These are phyloP conservation scores for Melieria picta DNA, from an alignment of 2,888 invertebrate species.

Conservation along the genomic window DNA sequence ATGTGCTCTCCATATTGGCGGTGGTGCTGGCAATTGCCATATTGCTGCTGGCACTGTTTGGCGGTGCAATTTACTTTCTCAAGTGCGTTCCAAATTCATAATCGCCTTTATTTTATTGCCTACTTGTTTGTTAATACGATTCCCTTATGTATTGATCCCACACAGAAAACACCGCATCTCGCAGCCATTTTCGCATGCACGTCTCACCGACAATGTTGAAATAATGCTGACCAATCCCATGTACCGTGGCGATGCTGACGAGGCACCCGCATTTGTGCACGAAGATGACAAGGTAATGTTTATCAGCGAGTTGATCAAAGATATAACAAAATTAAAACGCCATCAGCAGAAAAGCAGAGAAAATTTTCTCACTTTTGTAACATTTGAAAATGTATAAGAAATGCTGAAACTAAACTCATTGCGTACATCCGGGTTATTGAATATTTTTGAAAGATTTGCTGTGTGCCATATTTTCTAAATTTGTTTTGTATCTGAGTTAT, in stretches of 20 bases:
- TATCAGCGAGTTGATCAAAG: too few relatives aligned
- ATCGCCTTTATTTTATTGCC: background rate
- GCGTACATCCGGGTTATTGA: too few relatives aligned
- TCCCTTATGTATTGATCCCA: conserved; percentile 8
- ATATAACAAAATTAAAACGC: too few relatives aligned
- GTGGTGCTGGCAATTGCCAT: conserved; percentile 56
- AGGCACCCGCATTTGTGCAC: conserved; percentile 69
- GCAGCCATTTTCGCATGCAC: conserved; percentile 79
- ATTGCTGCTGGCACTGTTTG: conserved; percentile 58
- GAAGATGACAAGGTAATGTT: conserved; percentile 71
- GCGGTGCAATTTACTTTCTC: conserved; percentile 61
- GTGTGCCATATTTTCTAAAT: too few relatives aligned
- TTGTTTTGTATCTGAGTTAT: too few relatives aligned
- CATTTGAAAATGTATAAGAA: too few relatives aligned
- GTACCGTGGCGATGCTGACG: conserved; percentile 80
- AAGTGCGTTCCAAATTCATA: conserved; percentile 63
- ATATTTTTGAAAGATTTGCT: too few relatives aligned
- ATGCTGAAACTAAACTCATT: too few relatives aligned
- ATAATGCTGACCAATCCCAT: conserved; percentile 80
- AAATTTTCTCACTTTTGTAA: too few relatives aligned
- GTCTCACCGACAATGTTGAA: conserved; percentile 86
- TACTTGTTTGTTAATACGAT: background rate
- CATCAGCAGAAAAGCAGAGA: too few relatives aligned
- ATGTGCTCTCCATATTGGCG: conserved; percentile 58
- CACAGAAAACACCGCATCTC: conserved; percentile 68